Conservation (phyloP, 2,113 vertebrate genomes). For the Dissostichus mawsoni region DNA sequence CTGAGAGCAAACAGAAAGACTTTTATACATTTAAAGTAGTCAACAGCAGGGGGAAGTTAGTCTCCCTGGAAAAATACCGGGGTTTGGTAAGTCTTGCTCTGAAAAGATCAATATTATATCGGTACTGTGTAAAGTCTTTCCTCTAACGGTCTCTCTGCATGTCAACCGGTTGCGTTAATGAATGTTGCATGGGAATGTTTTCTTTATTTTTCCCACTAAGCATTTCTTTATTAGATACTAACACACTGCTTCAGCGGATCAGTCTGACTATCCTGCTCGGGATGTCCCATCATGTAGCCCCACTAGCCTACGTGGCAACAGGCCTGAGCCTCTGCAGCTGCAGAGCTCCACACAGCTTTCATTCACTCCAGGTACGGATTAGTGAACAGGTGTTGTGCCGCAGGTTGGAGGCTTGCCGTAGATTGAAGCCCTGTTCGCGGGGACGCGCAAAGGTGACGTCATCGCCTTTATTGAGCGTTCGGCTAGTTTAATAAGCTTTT, state of each 20-base stretch:
- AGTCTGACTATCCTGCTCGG: background rate
- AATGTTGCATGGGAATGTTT: slow-evolving; percentile 3
- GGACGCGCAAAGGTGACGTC: too few species aligned
- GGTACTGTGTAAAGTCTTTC: background rate
- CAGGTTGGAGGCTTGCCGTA: too few species aligned
- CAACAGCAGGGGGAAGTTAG: slow-evolving; percentile 95
- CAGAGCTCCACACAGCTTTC: slow-evolving; percentile 8
- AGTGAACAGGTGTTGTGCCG: too few species aligned
- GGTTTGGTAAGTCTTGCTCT: slow-evolving; percentile 91
- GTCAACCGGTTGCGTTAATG: slow-evolving; percentile 17
- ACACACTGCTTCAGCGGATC: background rate
- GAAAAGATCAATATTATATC: background rate
- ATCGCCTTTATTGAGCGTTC: too few species aligned
- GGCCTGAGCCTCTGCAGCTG: slow-evolving; percentile 48
- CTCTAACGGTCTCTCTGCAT: background rate
- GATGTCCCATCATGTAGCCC: slow-evolving; percentile 38
- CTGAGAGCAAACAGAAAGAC: slow-evolving; percentile 87
- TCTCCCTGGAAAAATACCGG: slow-evolving; percentile 97
- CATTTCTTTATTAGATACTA: slow-evolving; percentile 23
- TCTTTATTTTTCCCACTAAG: background rate
- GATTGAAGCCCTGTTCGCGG: too few species aligned
- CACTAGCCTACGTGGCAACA: slow-evolving; percentile 74
- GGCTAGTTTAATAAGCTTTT: too few species aligned
- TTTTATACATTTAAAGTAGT: slow-evolving; percentile 94
- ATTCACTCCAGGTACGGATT: slow-evolving; percentile 36